These are phyloP conservation scores for Gadus macrocephalus DNA, from an alignment of 2,113 vertebrate genomes.

Conservation along the genomic window DNA sequence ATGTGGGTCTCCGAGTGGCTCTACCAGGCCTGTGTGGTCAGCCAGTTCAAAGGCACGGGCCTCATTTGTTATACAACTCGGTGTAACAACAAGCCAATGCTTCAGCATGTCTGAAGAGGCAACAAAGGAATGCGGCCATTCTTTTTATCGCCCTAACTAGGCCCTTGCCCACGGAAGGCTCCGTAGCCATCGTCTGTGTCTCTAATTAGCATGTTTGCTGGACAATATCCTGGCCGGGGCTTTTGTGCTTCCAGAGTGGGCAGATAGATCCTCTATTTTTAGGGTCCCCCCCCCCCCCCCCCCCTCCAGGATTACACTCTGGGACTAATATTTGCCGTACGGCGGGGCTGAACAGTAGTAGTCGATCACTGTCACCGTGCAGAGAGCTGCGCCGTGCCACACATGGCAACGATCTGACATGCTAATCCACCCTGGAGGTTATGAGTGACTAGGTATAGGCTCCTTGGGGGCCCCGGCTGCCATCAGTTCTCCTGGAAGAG, in stretches of 20 bases:
- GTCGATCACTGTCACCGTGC: slow-evolving; percentile 67
- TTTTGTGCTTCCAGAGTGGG: slow-evolving; percentile 16
- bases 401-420: slow-evolving; percentile 77
- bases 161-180: slow-evolving; percentile 35
- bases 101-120: slow-evolving; percentile 54
- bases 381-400: slow-evolving; percentile 65
- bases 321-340: slow-evolving; percentile 55
- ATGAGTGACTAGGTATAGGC: slow-evolving; percentile 68
- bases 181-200: slow-evolving; percentile 54
- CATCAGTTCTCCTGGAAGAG: slow-evolving; percentile 56
- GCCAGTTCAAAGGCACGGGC: slow-evolving; percentile 71
- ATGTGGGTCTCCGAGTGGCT: slow-evolving; percentile 70
- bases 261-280: slow-evolving; percentile 23
- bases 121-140: slow-evolving; percentile 52
- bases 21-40: slow-evolving; percentile 76
- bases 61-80: slow-evolving; percentile 80
- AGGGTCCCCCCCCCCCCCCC: background rate
- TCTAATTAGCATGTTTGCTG: slow-evolving; percentile 55
- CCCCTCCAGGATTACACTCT: slow-evolving; percentile 12
- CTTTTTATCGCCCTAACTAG: slow-evolving; percentile 38
- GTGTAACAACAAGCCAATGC: slow-evolving; percentile 67
- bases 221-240: slow-evolving; percentile 27
- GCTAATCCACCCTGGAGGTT: slow-evolving; percentile 66
- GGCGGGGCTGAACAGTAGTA: slow-evolving; percentile 55
- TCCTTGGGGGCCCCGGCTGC: slow-evolving; percentile 52